Conservation (phyloP, 2,113 vertebrate genomes). For the Enhydra lutris region DNA sequence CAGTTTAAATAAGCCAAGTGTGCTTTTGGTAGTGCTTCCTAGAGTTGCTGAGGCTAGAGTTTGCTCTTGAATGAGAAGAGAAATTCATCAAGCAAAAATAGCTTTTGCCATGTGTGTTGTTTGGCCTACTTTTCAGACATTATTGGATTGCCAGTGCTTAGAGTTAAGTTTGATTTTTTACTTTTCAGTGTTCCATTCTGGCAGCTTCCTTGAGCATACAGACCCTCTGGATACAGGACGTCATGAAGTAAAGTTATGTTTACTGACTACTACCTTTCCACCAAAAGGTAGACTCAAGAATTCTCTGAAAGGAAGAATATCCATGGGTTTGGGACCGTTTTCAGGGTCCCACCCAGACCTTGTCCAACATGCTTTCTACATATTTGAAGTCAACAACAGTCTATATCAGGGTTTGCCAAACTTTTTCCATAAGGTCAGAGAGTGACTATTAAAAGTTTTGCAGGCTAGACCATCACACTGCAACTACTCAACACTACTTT, state of each 20-base stretch:
- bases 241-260: not conserved
- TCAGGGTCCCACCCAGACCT: not conserved
- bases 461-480: not conserved
- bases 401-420: not conserved
- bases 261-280: not conserved
- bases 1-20: not conserved
- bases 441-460: not conserved
- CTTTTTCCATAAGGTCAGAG: not conserved
- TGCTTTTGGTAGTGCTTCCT: not conserved
- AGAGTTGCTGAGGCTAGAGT: not conserved
- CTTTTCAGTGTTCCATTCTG: not conserved
- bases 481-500: not conserved
- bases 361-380: not conserved
- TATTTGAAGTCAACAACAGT: not conserved
- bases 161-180: not conserved
- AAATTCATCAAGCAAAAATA: slow-evolving; percentile 11
- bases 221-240: not conserved
- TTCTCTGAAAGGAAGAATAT: not conserved
- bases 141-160: not conserved
- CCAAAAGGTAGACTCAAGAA: not conserved
- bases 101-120: not conserved
- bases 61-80: not conserved
- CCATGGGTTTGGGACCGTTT: not conserved
- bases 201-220: not conserved
- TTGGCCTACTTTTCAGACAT: not conserved